Conservation (phyloP, 2,888 invertebrate genomes). For the Choreutis nemorana region DNA sequence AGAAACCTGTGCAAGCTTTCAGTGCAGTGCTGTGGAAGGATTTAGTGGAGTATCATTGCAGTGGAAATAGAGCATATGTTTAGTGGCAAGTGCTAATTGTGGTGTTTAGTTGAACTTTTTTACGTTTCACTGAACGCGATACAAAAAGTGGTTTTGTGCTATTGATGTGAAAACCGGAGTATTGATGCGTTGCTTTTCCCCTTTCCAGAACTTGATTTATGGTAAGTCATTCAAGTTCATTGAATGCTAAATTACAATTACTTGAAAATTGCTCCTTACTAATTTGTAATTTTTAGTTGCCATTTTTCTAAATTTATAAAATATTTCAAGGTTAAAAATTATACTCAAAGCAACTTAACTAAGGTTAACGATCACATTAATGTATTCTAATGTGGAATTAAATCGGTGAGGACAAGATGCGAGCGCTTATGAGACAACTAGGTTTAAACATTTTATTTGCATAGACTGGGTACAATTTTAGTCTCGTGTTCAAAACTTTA, state of each 20-base stretch:
- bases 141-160: conserved; percentile 50
- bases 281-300: no score
- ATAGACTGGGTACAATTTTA: no score
- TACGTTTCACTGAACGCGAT: conserved; percentile 46
- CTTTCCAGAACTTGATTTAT: conserved; percentile 42
- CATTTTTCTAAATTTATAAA: conserved; percentile 7
- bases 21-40: conserved; percentile 40
- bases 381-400: conserved; percentile 17
- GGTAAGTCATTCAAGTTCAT: conserved; percentile 38
- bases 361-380: conserved; percentile 17
- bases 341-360: conserved; percentile 9
- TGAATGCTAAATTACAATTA: no score
- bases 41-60: conserved; percentile 47
- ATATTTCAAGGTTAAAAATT: conserved; percentile 10
- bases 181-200: conserved; percentile 43
- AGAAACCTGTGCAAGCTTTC: conserved; percentile 51
- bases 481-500: no score
- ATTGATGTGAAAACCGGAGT: conserved; percentile 45
- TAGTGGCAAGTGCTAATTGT: conserved; percentile 52
- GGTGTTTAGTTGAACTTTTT: conserved; percentile 31
- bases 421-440: no score
- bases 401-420: no score
- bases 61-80: conserved; percentile 48
- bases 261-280: no score
- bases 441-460: no score